These are phyloP conservation scores for Dasyornis broadbenti DNA, from an alignment of 2,113 vertebrate genomes.

Conservation along the genomic window DNA sequence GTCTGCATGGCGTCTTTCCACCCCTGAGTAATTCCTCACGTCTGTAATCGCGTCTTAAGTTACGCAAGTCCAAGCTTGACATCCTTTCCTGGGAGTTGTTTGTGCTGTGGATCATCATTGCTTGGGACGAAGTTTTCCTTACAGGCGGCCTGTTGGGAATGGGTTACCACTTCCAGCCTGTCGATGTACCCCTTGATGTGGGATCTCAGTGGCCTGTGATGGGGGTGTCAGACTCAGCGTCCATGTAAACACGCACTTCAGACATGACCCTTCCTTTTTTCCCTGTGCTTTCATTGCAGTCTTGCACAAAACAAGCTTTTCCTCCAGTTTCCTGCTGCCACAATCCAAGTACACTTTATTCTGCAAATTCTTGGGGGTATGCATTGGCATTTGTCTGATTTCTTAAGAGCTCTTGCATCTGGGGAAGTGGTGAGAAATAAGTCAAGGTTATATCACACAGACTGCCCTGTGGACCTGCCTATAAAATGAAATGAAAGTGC, in stretches of 20 bases:
- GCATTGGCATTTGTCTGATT: background rate
- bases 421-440: background rate
- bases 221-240: background rate
- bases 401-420: background rate
- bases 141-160: background rate
- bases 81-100: background rate
- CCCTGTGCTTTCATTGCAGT: background rate
- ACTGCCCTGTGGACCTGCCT: background rate
- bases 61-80: background rate
- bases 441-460: background rate
- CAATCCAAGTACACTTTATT: background rate
- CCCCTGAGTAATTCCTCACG: background rate
- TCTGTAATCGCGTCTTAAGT: accelerated
- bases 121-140: background rate
- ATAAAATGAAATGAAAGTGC: background rate
- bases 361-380: background rate
- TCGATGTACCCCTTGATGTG: accelerated
- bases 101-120: background rate
- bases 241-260: background rate
- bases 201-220: background rate
- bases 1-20: background rate
- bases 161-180: background rate
- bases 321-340: background rate
- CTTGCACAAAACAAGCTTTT: background rate
- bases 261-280: background rate